Evolutionary conservation across 2,888 invertebrate species (phyloP).

Genomic region (Tupiocoris notatus): DNA sequence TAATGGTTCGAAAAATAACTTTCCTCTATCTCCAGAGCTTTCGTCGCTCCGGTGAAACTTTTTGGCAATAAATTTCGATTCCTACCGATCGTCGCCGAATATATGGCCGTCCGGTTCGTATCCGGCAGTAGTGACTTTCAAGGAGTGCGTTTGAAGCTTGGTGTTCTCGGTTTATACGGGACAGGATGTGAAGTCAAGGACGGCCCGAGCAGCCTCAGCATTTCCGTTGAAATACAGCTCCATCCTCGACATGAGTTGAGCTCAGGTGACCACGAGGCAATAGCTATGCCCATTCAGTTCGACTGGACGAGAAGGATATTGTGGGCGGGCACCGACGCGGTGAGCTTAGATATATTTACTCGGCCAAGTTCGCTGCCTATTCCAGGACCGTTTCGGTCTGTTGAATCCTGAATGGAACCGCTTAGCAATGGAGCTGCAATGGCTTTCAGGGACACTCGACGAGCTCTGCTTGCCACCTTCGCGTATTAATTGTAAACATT

Average conservation of each 20-base stretch:
- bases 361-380: not conserved
- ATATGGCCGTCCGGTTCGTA: not conserved
- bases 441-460: too few relatives aligned
- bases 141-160: not conserved
- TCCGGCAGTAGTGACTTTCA: too few relatives aligned
- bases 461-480: too few relatives aligned
- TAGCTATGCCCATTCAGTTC: not conserved
- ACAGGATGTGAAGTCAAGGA: constrained; percentile 11
- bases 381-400: not conserved
- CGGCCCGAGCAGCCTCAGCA: constrained; percentile 6
- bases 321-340: not conserved
- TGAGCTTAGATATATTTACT: not conserved
- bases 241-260: not conserved
- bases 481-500: too few relatives aligned
- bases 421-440: not conserved
- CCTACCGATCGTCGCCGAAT: too few relatives aligned
- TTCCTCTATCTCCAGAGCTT: too few relatives aligned
- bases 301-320: not conserved
- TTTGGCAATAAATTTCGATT: too few relatives aligned
- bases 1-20: too few relatives aligned
- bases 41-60: too few relatives aligned
- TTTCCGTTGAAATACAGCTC: constrained; percentile 33
- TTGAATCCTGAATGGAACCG: not conserved
- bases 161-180: not conserved
- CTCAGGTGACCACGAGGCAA: constrained; percentile 19